Conservation (phyloP, 2,113 vertebrate genomes). For the Empidonax traillii region DNA sequence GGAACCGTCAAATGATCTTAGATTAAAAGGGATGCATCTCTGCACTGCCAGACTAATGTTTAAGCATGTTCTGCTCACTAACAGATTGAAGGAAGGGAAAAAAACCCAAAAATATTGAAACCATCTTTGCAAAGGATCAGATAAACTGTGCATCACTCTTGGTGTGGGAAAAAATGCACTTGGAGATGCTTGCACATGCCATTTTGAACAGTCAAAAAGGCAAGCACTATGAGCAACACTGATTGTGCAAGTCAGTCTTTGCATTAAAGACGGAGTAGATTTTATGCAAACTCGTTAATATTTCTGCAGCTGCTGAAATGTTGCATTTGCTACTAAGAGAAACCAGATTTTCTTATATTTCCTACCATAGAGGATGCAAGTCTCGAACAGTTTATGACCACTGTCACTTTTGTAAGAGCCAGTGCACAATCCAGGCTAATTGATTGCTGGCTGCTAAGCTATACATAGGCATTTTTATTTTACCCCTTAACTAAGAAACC, state of each 20-base stretch:
- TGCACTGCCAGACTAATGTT: neutral
- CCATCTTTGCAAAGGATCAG: neutral
- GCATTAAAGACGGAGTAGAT: neutral
- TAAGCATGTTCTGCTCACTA: neutral
- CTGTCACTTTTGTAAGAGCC: neutral
- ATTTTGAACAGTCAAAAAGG: neutral
- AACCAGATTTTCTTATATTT: neutral
- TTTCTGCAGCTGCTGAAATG: neutral
- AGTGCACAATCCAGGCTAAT: neutral
- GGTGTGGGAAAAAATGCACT: neutral
- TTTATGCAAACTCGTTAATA: neutral
- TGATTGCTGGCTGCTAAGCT: neutral
- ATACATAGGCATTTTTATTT: neutral
- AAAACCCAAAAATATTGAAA: neutral
- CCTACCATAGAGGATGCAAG: neutral
- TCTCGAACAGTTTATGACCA: neutral
- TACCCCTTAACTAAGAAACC: neutral
- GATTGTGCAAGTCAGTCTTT: neutral
- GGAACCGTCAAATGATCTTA: neutral
- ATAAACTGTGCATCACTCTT: neutral
- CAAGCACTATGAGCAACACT: neutral
- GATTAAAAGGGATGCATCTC: neutral
- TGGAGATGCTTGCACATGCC: neutral
- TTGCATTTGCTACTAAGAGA: neutral
- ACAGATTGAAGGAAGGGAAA: neutral